A percentile compares a stretch with the other conserved stretches of the same genome.
Evolutionary conservation across 35 echinoderm and acorn worm species (phyloP).

Genomic region (Ophioderma brevispina): DNA sequence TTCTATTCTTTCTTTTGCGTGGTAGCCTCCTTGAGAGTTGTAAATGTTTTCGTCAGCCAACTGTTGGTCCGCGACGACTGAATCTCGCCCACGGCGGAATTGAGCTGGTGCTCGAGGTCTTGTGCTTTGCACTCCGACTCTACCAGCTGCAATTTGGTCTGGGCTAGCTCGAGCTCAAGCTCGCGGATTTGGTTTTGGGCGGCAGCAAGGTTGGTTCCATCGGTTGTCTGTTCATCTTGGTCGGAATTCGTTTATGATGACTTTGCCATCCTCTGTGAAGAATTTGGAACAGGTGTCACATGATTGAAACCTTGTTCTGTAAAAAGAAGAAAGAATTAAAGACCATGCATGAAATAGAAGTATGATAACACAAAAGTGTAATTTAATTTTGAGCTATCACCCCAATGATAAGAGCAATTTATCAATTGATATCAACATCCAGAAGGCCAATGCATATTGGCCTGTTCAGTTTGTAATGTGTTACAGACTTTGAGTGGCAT

Average conservation of each 20-base stretch:
- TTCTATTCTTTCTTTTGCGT: slow-evolving; percentile 25
- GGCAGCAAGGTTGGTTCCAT: slow-evolving; percentile 38
- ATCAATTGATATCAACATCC: too few species aligned
- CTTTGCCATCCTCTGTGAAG: slow-evolving; percentile 70
- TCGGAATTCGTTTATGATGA: not conserved
- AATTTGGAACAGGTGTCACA: slow-evolving; percentile 73
- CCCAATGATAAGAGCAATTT: too few species aligned
- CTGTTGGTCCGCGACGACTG: slow-evolving; percentile 58
- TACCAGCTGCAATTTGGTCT: slow-evolving; percentile 90
- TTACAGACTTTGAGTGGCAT: too few species aligned
- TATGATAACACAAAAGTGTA: too few species aligned
- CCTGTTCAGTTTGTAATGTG: too few species aligned
- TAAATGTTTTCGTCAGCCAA: slow-evolving; percentile 86
- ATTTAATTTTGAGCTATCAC: too few species aligned
- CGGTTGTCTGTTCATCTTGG: not conserved
- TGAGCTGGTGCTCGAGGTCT: slow-evolving; percentile 88
- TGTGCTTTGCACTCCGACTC: slow-evolving; percentile 92
- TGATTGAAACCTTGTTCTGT: slow-evolving; percentile 50
- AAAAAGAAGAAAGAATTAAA: too few species aligned
- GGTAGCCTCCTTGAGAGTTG: slow-evolving; percentile 78
- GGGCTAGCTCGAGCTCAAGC: slow-evolving; percentile 87
- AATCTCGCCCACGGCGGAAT: slow-evolving; percentile 55
- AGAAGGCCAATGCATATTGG: too few species aligned
- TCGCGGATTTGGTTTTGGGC: slow-evolving; percentile 63
- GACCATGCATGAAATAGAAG: too few species aligned